phyloP scores from a whole-genome alignment of 2,797 vertebrate species.

The Myotis pilosus region DNA sequence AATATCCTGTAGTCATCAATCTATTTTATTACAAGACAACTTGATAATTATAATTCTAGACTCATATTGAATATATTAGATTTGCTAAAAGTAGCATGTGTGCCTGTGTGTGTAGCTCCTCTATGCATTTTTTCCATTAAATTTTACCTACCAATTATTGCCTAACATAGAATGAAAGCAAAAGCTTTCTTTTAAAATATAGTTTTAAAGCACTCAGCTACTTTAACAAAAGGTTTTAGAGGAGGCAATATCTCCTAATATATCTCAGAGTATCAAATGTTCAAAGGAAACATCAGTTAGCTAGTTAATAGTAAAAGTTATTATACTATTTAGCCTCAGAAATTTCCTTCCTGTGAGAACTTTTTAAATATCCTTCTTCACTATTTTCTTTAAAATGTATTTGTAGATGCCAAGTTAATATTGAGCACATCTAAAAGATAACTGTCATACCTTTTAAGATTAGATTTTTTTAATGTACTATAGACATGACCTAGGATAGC shows the following conservation, averaged over 20 bases:
- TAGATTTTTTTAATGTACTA: background rate
- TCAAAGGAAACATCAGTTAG: slow-evolving; percentile 19
- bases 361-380: slow-evolving; percentile 9
- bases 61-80: background rate
- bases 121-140: background rate
- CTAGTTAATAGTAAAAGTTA: background rate
- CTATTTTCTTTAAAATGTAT: slow-evolving; percentile 9
- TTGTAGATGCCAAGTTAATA: slow-evolving; percentile 20
- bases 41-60: background rate
- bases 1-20: background rate
- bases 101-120: background rate
- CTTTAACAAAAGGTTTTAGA: slow-evolving; percentile 18
- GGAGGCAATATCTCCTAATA: background rate
- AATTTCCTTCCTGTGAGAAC: background rate
- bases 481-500: background rate
- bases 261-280: background rate
- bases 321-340: background rate
- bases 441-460: background rate
- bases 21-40: background rate
- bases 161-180: slow-evolving; percentile 11
- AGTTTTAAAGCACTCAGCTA: background rate
- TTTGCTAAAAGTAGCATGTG: background rate
- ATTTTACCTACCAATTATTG: background rate
- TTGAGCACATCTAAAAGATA: background rate
- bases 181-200: background rate